Evolutionary conservation across 2,888 invertebrate genomes (phyloP).

Genomic region (Corythucha ciliata): DNA sequence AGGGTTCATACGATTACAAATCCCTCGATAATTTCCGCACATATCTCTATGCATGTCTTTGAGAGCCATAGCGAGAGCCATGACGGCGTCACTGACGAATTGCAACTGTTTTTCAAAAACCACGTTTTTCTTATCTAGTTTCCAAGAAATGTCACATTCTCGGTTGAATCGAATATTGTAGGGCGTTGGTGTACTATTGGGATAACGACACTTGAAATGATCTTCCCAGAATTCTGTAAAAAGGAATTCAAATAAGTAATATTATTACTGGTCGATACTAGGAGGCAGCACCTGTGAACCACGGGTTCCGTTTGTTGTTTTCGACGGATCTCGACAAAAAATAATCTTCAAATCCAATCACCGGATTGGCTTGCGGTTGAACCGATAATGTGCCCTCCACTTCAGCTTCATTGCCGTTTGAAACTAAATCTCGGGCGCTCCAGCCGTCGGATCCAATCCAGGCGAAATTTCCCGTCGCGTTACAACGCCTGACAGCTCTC

Average conservation of each 20-base stretch:
- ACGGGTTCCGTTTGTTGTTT: slow-evolving; percentile 84
- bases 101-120: slow-evolving; percentile 89
- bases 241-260: not conserved
- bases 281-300: slow-evolving; percentile 74
- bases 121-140: slow-evolving; percentile 63
- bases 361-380: slow-evolving; percentile 86
- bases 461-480: slow-evolving; percentile 81
- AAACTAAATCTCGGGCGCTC: slow-evolving; percentile 63
- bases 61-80: slow-evolving; percentile 82
- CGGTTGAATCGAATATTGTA: slow-evolving; percentile 64
- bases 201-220: slow-evolving; percentile 81
- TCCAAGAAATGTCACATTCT: slow-evolving; percentile 67
- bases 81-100: slow-evolving; percentile 91
- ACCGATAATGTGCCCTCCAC: slow-evolving; percentile 89
- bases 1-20: slow-evolving; percentile 83
- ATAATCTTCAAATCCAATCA: slow-evolving; percentile 77
- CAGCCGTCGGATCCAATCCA: slow-evolving; percentile 97
- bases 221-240: slow-evolving; percentile 85
- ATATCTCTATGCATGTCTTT: slow-evolving; percentile 72
- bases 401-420: slow-evolving; percentile 69
- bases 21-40: slow-evolving; percentile 57
- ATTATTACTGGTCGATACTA: slow-evolving; percentile 2
- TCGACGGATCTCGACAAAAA: slow-evolving; percentile 73
- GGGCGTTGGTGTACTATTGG: slow-evolving; percentile 68
- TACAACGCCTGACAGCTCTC: slow-evolving; percentile 78